phyloP scores from a whole-genome alignment of 2,113 vertebrate species.

The Semnopithecus entellus region DNA sequence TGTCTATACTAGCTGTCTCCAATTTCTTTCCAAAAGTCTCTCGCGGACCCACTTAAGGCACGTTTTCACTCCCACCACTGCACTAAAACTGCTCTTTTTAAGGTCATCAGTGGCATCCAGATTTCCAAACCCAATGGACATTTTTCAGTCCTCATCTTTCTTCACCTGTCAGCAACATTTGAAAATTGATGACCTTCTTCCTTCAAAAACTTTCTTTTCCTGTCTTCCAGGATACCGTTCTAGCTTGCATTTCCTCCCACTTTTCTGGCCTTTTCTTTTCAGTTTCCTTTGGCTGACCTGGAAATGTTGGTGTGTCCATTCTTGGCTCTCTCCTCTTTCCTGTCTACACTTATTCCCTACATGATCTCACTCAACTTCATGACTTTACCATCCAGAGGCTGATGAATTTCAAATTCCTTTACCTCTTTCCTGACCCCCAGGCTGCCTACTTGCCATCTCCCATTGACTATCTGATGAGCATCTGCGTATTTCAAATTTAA shows the following conservation, averaged over 20 bases:
- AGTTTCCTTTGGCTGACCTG: background rate
- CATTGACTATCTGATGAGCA: background rate
- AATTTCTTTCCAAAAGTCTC: background rate
- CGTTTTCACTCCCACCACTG: background rate
- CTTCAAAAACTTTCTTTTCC: background rate
- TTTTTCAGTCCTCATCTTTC: background rate
- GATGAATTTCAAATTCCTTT: background rate
- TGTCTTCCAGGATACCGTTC: background rate
- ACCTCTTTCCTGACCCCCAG: background rate
- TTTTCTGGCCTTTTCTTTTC: background rate
- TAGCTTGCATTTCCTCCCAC: background rate
- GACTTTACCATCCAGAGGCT: background rate
- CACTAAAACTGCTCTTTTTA: background rate
- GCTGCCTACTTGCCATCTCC: background rate
- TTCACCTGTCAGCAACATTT: background rate
- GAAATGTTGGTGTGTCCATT: background rate
- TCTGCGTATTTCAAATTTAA: background rate
- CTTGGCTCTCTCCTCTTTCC: background rate
- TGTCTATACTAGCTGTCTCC: background rate
- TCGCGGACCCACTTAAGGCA: background rate
- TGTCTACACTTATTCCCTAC: background rate
- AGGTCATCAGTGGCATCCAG: background rate
- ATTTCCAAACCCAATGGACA: background rate
- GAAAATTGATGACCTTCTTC: background rate
- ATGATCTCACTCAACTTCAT: background rate